phyloP scores from a whole-genome alignment of 1,140 invertebrate species.

The Catajapyx aquilonaris region DNA sequence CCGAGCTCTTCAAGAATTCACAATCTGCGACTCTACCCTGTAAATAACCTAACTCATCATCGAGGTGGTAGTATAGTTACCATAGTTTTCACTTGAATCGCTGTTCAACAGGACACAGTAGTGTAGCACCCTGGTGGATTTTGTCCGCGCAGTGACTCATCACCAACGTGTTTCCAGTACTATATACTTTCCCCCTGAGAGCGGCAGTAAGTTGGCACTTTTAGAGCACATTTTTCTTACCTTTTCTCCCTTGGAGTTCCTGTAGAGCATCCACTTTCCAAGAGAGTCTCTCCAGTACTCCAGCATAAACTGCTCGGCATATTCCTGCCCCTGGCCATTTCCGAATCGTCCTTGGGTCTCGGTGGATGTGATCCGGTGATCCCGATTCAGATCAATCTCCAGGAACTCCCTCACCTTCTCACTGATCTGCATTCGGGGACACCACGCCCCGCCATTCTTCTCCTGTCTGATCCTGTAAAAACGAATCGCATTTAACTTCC shows the following conservation, averaged over 20 bases:
- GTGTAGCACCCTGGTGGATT: no score
- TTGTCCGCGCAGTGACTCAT: no score
- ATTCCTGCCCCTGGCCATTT: constrained; percentile 82
- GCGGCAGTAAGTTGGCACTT: no score
- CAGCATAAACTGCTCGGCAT: constrained; percentile 56
- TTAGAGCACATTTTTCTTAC: constrained; percentile 37
- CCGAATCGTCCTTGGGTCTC: constrained; percentile 84
- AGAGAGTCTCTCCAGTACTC: constrained; percentile 59
- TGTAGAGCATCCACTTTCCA: constrained; percentile 53
- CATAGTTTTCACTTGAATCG: no score
- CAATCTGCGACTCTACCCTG: no score
- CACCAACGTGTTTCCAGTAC: no score
- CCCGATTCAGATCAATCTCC: constrained; percentile 55
- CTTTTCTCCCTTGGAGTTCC: constrained; percentile 45
- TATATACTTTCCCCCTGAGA: no score
- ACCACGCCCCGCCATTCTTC: constrained; percentile 82
- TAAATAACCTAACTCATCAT: no score
- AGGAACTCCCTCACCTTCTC: constrained; percentile 58
- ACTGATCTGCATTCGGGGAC: constrained; percentile 57
- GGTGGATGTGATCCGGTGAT: constrained; percentile 63
- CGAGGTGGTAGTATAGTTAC: no score
- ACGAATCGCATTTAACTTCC: no score
- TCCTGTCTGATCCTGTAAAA: constrained; percentile 64
- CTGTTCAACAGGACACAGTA: no score
- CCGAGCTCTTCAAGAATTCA: no score